A percentile compares a stretch with the other conserved stretches of the same genome.
phyloP scores from a whole-genome alignment of 2,113 vertebrate genomes.

The Tetrax tetrax region DNA sequence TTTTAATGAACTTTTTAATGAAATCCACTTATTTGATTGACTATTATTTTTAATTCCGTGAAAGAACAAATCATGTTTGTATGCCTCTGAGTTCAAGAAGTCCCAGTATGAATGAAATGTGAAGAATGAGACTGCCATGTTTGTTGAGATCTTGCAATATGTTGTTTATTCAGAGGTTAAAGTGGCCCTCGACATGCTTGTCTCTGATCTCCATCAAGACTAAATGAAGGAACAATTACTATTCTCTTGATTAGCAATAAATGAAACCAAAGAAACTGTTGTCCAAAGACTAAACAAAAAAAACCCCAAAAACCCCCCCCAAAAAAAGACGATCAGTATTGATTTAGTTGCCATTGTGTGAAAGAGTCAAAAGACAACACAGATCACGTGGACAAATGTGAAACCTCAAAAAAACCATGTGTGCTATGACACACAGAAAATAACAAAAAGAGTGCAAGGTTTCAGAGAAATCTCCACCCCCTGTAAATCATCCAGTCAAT shows the following conservation, averaged over 20 bases:
- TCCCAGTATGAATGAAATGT: background rate
- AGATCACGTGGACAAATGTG: background rate
- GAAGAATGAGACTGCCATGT: background rate
- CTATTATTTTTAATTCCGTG: background rate
- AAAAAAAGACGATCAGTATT: background rate
- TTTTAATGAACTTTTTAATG: conserved; percentile 57
- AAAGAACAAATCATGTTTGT: background rate
- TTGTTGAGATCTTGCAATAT: background rate
- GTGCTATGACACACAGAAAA: background rate
- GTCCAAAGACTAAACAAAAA: background rate
- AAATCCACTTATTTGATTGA: background rate
- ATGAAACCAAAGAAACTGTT: background rate
- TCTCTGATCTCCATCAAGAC: background rate
- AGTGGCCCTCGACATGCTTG: background rate
- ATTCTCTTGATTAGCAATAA: background rate
- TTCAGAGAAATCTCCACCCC: background rate
- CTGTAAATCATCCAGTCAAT: background rate
- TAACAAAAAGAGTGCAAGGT: background rate
- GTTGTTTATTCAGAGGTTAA: background rate
- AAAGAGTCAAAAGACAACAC: background rate
- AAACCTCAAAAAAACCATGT: background rate
- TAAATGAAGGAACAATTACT: background rate
- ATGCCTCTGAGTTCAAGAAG: background rate
- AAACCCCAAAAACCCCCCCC: too few relatives aligned
- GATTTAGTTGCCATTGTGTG: background rate